A percentile compares a stretch with the other conserved stretches of the same genome.
These are phyloP conservation scores for fruit fly (Drosophila melanogaster) DNA, from an alignment of 1,140 invertebrate genomes.

Conservation along the genomic window Release_6_plus_ISO1_MT NC_004354.4:20232001-20232500, in stretches of 20 bases:
- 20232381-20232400: slow-evolving; percentile 51
- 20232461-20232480: slow-evolving; percentile 41
- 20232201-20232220: slow-evolving; percentile 66
- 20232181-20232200: slow-evolving; percentile 88
- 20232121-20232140: slow-evolving; percentile 99
- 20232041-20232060: slow-evolving; percentile 84
- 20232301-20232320: slow-evolving; percentile 37
- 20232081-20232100: slow-evolving; percentile 51
- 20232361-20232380: slow-evolving; percentile 27
- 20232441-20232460: slow-evolving; percentile 62
- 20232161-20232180: slow-evolving; percentile 92
- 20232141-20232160: slow-evolving; percentile 99
- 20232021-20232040: slow-evolving; percentile 66
- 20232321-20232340: slow-evolving; percentile 50
- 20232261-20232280: slow-evolving; percentile 34
- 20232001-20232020: slow-evolving; percentile 20
- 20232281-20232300: slow-evolving; percentile 47
- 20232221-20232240: slow-evolving; percentile 36
- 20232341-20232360: slow-evolving; percentile 46
- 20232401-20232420: slow-evolving; percentile 31
- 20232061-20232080: slow-evolving; percentile 84
- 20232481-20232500: slow-evolving; percentile 40
- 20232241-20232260: slow-evolving; percentile 36
- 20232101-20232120: slow-evolving; percentile 94
- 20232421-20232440: slow-evolving; percentile 36